Conservation (phyloP, 2,888 invertebrate species). For the Cataglyphis rosenhaueri region DNA sequence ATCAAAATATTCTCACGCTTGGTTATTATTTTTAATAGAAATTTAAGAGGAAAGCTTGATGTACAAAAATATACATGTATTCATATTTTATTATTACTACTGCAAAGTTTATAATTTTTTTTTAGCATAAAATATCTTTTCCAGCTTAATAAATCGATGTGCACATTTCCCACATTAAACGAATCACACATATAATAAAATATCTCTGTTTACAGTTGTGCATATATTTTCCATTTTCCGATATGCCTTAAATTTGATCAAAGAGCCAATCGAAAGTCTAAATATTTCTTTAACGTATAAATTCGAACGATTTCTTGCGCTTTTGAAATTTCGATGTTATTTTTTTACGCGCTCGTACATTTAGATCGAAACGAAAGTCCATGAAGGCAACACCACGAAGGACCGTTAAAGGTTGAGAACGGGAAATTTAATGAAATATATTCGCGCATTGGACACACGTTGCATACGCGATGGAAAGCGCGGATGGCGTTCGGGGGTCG, state of each 20-base stretch:
- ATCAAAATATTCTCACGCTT: background rate
- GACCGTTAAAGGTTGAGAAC: background rate
- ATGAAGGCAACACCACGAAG: background rate
- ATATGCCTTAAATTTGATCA: background rate
- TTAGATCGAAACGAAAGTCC: background rate
- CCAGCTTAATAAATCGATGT: background rate
- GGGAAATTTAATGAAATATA: conserved; percentile 48
- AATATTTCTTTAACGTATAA: conserved; percentile 13
- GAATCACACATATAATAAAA: background rate
- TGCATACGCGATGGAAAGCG: conserved; percentile 20
- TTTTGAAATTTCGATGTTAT: conserved; percentile 14
- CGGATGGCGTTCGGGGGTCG: background rate
- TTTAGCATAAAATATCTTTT: background rate
- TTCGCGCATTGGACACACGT: background rate
- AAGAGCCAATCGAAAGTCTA: background rate
- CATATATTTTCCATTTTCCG: background rate
- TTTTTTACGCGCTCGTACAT: conserved; percentile 1
- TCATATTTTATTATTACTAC: background rate
- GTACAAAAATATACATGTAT: background rate
- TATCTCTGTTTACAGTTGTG: background rate
- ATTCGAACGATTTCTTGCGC: background rate
- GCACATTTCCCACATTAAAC: background rate
- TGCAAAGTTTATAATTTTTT: conserved; percentile 8
- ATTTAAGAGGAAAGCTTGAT: background rate
- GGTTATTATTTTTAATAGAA: background rate